A percentile compares a stretch with the other conserved stretches of the same genome.
Conservation (phyloP, 2,113 vertebrate genomes). For the Sinocyclocheilus anophthalmus region DNA sequence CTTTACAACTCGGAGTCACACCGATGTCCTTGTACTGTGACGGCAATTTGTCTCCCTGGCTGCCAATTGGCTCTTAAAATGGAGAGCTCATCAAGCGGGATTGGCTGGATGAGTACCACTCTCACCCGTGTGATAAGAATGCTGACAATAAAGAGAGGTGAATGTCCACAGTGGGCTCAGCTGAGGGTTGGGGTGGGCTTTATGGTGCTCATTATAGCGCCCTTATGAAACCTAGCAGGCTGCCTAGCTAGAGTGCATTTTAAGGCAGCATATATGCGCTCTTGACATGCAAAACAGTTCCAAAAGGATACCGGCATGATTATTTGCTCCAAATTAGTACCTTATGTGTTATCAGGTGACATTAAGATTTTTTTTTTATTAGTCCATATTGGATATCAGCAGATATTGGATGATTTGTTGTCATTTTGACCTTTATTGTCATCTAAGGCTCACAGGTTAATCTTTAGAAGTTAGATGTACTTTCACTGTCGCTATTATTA, state of each 20-base stretch:
- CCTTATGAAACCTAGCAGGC: background rate
- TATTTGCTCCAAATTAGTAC: background rate
- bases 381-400: too few species aligned
- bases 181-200: conserved; percentile 31
- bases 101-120: conserved; percentile 29
- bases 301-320: background rate
- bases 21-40: conserved; percentile 46
- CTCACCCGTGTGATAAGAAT: conserved; percentile 33
- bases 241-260: background rate
- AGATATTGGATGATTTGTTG: too few species aligned
- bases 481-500: too few species aligned
- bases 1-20: conserved; percentile 35
- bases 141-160: conserved; percentile 33
- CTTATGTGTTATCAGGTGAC: background rate
- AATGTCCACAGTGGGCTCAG: conserved; percentile 17
- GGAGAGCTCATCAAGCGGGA: conserved; percentile 54
- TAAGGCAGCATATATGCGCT: too few species aligned
- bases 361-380: too few species aligned
- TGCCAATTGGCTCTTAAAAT: conserved; percentile 61
- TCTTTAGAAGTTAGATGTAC: too few species aligned
- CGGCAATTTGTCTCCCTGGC: conserved; percentile 38
- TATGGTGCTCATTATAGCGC: background rate
- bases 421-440: too few species aligned
- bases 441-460: too few species aligned
- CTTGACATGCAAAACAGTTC: background rate